A percentile compares a stretch with the other conserved stretches of the same genome.
These are phyloP conservation scores for Imbricaverruca yamaguchii DNA, from an alignment of 2,888 invertebrate genomes.

Conservation along the genomic window DNA sequence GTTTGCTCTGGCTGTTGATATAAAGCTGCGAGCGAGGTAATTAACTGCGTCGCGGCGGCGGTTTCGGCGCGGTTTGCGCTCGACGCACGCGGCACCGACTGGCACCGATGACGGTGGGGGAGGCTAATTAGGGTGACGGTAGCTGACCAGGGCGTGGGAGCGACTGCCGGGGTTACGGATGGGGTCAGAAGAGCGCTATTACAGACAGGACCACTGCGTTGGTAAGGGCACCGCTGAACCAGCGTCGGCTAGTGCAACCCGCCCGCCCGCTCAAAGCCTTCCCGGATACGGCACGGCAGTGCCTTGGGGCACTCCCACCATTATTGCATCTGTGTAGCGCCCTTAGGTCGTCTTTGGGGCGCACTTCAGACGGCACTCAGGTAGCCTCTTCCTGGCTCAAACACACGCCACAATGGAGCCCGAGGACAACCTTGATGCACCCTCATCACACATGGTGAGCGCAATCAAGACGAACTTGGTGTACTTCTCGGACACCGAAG, in stretches of 20 bases:
- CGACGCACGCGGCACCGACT: background rate
- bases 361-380: no score
- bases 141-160: background rate
- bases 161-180: background rate
- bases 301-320: no score
- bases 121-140: background rate
- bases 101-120: background rate
- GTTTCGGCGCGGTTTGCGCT: background rate
- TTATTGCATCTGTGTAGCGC: no score
- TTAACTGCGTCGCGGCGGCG: conserved; percentile 4
- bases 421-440: no score
- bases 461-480: no score
- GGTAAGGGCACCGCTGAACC: background rate
- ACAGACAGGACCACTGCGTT: background rate
- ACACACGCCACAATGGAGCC: no score
- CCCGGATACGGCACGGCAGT: no score
- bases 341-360: no score
- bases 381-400: no score
- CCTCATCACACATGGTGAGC: no score
- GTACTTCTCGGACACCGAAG: no score
- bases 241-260: background rate
- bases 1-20: conserved; percentile 27
- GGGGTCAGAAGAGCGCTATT: background rate
- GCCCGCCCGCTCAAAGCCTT: no score
- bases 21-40: background rate